These are phyloP conservation scores for Fragum sueziense DNA, from an alignment of 2,888 invertebrate genomes.

Conservation along the genomic window DNA sequence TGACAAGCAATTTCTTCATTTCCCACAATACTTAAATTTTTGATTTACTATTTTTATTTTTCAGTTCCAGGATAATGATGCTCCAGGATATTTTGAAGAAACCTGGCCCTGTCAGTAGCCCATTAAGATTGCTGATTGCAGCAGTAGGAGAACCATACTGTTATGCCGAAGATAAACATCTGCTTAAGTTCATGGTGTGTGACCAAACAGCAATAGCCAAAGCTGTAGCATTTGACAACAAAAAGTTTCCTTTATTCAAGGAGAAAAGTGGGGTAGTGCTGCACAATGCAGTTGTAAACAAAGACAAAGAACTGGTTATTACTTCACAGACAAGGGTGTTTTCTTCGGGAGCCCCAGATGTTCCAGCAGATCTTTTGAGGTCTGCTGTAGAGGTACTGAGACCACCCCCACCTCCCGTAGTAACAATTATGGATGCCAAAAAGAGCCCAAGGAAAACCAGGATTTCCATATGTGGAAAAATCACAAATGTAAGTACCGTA, in stretches of 20 bases:
- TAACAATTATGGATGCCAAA: no score
- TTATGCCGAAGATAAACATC: neutral
- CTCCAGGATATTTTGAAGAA: no score
- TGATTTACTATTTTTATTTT: no score
- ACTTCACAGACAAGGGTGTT: neutral
- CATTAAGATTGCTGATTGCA: neutral
- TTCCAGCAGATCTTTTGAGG: neutral
- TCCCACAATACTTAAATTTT: no score
- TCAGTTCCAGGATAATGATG: no score
- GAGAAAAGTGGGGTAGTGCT: no score
- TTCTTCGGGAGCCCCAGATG: neutral
- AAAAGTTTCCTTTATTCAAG: neutral
- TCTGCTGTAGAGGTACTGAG: neutral
- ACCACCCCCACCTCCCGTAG: neutral
- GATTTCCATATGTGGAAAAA: no score
- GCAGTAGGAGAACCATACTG: neutral
- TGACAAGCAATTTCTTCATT: no score
- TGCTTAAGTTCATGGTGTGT: neutral
- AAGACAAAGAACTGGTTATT: neutral
- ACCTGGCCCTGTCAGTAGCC: neutral
- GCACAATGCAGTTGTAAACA: neutral
- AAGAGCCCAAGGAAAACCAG: no score
- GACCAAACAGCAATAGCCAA: neutral
- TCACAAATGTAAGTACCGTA: no score
- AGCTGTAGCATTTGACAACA: neutral